Evolutionary conservation across 1,140 invertebrate genomes (phyloP).

Genomic region (Dendrolimus kikuchii): DNA sequence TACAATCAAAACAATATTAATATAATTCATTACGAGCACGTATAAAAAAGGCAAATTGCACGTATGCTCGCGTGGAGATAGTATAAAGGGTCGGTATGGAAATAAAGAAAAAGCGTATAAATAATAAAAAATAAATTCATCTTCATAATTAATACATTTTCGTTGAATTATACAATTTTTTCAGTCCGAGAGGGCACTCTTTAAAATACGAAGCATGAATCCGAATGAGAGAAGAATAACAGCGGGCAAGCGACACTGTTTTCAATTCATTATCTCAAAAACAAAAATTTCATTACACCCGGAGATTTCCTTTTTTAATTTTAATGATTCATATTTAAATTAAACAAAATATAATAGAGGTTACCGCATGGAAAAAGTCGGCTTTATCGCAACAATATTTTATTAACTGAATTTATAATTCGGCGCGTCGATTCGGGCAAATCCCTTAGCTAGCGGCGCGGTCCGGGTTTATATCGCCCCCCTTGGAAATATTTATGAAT

Average conservation of each 20-base stretch:
- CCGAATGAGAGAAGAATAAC: constrained; percentile 68
- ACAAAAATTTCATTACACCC: constrained; percentile 70
- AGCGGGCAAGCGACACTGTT: constrained; percentile 56
- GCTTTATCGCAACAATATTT: constrained; percentile 70
- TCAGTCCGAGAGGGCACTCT: constrained; percentile 18
- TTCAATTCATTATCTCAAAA: constrained; percentile 72
- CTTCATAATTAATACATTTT: constrained; percentile 65
- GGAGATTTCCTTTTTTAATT: constrained; percentile 68
- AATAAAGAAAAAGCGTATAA: constrained; percentile 29
- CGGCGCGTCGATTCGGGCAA: constrained; percentile 51
- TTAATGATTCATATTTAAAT: constrained; percentile 73
- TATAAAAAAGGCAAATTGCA: constrained; percentile 14
- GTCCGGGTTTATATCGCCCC: constrained; percentile 6
- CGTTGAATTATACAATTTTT: constrained; percentile 51
- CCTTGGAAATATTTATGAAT: constrained; percentile 67
- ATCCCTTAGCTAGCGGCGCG: constrained; percentile 21
- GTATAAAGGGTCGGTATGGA: constrained; percentile 35
- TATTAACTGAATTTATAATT: constrained; percentile 72
- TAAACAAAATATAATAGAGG: constrained; percentile 72
- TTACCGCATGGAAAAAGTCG: constrained; percentile 53
- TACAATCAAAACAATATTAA: too few relatives aligned
- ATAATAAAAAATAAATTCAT: constrained; percentile 44
- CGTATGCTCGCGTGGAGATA: constrained; percentile 22
- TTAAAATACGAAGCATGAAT: constrained; percentile 53
- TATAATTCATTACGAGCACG: too few relatives aligned